Conservation (phyloP, 2,113 vertebrate genomes). For the Amphilophus citrinellus region DNA sequence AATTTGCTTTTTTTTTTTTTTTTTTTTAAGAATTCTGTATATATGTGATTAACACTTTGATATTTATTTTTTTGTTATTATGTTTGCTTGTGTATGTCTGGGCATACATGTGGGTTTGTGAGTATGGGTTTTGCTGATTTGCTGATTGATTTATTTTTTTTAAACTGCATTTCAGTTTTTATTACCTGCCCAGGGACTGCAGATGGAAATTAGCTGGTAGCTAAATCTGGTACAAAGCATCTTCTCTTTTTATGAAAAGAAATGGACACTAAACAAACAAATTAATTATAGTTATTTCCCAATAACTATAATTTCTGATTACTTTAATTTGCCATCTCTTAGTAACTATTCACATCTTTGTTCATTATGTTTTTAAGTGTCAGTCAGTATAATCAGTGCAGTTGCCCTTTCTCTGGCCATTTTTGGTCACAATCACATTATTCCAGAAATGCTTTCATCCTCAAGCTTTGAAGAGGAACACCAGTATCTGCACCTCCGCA, state of each 20-base stretch:
- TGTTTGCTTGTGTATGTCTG: no score
- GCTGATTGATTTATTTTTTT: no score
- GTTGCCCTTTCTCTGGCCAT: conserved; percentile 36
- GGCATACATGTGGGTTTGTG: background rate
- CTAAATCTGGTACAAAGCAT: background rate
- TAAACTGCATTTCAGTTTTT: background rate
- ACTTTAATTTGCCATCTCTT: background rate
- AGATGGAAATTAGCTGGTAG: background rate
- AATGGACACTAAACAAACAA: background rate
- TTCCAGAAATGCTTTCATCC: conserved; percentile 37
- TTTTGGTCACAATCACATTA: conserved; percentile 19
- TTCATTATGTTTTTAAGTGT: background rate
- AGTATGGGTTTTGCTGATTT: no score
- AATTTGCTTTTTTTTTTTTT: background rate
- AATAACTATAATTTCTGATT: no score
- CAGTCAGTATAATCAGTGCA: conserved; percentile 53
- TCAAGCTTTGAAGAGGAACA: conserved; percentile 30
- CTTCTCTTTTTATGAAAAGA: background rate
- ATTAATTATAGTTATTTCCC: background rate
- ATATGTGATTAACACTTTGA: background rate
- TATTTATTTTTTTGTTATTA: no score
- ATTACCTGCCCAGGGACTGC: background rate
- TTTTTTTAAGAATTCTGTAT: background rate
- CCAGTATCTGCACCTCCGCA: conserved; percentile 5
- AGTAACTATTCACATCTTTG: background rate